Evolutionary conservation across 1,140 invertebrate genomes (phyloP).

Genomic region (Drosophila micromelanica): DNA sequence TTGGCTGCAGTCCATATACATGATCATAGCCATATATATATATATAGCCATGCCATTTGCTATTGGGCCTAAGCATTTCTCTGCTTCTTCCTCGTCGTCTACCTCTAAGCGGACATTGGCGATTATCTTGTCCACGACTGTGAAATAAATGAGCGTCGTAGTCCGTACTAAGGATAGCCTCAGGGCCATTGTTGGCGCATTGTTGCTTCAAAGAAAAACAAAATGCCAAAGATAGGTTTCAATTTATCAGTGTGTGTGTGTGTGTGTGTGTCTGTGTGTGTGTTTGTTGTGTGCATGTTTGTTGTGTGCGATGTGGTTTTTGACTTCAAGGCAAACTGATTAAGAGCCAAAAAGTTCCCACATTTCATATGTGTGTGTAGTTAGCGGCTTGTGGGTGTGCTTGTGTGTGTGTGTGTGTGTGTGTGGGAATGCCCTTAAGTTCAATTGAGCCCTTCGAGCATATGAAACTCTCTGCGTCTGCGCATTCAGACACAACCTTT

Average conservation of each 20-base stretch:
- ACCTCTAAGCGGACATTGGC: constrained; percentile 81
- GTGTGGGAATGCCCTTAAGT: constrained; percentile 69
- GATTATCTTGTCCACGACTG: constrained; percentile 83
- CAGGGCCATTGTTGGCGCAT: constrained; percentile 68
- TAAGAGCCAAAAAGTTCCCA: constrained; percentile 59
- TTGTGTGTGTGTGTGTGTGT: constrained; percentile 29
- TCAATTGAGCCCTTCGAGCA: constrained; percentile 62
- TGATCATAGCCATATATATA: neutral
- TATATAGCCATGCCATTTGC: constrained; percentile 23
- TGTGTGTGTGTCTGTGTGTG: constrained; percentile 18
- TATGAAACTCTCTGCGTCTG: constrained; percentile 30
- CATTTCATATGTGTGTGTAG: constrained; percentile 44
- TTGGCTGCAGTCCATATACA: constrained; percentile 25
- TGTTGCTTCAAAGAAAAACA: constrained; percentile 73
- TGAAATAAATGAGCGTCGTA: constrained; percentile 82
- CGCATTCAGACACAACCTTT: constrained; percentile 12
- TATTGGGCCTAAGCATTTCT: constrained; percentile 43
- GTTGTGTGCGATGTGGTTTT: constrained; percentile 41
- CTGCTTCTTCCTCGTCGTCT: constrained; percentile 24
- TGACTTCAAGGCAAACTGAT: constrained; percentile 51
- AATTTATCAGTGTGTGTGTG: constrained; percentile 62
- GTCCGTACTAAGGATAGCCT: constrained; percentile 73
- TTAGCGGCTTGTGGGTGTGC: constrained; percentile 41
- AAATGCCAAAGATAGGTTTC: constrained; percentile 73
- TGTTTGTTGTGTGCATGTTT: constrained; percentile 40